Evolutionary conservation across 2,113 vertebrate species (phyloP), one percentile per base, ranked within the genome.

Genomic region (Psettodes erumei): DNA sequence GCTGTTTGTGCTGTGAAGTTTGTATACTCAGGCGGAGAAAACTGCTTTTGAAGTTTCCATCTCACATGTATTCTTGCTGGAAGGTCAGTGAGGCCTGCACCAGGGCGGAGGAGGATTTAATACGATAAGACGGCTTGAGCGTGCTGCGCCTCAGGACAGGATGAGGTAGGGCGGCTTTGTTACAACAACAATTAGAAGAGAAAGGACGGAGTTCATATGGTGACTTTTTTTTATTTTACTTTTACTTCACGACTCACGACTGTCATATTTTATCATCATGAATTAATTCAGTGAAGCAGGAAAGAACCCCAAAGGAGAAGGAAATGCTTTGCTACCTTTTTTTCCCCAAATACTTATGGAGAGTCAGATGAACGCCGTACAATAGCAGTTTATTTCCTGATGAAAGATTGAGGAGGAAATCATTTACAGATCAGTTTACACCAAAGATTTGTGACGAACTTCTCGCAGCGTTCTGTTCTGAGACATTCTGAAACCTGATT

Each of bases 41-140:
- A 74, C 45, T 28, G 55, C 33, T 63, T 78, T 37, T 64, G 72
- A 72, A 77, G 69, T 77, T 42, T 81, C 76, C 59, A 61, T 61
- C 67, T 76, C 70, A 27, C 50, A 69, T 55, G 56, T 75, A 56
- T 40, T 78, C n/a, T 30, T 15, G 62, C 32, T 70, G 54, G 56
- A 75, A 81, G 77, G 61, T 72, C 40, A 5, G 68, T 35, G 0
- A 18, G 27, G 40, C 42, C 48, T 19, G 33, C 35, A 71, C 48
- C 38, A 50, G 27, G 50, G 40, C 4, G 62, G 59, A 54, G 54
- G 35, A 70, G 56, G 48, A 35, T 63, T 75, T 69, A 75, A 88
- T 28, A 25, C 9, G 38, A 73, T 13, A 9, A 47, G 79, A 82
- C 78, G 53, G 69, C 53, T 2, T 71, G 70, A 54, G 70, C 15